Base-by-base conservation (phyloP, 2,888 invertebrate genomes). In the Antheraea yamamai region DNA sequence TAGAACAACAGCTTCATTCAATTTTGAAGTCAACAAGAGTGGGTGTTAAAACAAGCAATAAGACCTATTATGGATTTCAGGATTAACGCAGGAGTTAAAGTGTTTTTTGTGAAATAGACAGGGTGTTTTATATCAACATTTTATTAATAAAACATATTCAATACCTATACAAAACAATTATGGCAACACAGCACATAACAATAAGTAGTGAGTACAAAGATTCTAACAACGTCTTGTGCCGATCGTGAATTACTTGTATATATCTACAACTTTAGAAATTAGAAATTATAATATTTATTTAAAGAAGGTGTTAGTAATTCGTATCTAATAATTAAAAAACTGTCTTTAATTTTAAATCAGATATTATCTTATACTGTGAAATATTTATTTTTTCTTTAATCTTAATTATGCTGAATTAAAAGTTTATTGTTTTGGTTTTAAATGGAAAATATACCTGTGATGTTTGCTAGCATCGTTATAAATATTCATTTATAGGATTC, bases 101-200 rank as follows among this genome's bases (percentile, higher is more conserved):
- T 66, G 12, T 26, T 26, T 26, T 61, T 23, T 61, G 6, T 55
- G 8, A 30, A 51, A 74, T 55, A 68, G 3, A 55, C n/a, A 14
- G 39, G 7, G 16, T 7, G 58, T 20, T 52, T 26, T 55, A 35
- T 74, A 51, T 74, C 10, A 75, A 75, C 74, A 72, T 10, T 74
- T 74, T 74, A 72, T 72, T 72, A 30, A 30, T 10, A 74, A 71
- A 12, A 23, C 52, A 23, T 35, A 26, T 74, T 52, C 52, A 16
- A 68, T 14, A n/a, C n/a, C n/a, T n/a, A 52, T 64, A 52, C 39
- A 74, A 51, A 74, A 55, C 35, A 26, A 35, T 58, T 74, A 74
- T 74, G 70, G 70, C 74, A 70, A 39, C 39, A 74, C 70, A 58
- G 61, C 30, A 68, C 51, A 52, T 35, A 26, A 73, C 20, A 30